Percentiles rank a stretch among this genome's conserved stretches.
Conservation (phyloP, 2,888 invertebrate species). For the Ichneumoninae sp. region DNA sequence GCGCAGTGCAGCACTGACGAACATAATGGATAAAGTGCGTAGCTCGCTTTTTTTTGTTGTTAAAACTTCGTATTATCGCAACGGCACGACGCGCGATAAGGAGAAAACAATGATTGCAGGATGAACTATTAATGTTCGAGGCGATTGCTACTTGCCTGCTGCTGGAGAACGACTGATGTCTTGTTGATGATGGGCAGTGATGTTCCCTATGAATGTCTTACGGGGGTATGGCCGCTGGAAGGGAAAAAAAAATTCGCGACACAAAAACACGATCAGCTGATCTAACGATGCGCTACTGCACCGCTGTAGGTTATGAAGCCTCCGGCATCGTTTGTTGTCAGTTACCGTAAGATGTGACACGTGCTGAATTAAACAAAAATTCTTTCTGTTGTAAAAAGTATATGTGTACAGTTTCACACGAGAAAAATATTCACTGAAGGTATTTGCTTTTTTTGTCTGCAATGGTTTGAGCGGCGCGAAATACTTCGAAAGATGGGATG, state of each 20-base stretch:
- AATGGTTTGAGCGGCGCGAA: too few species aligned
- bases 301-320: slow-evolving; percentile 29
- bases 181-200: slow-evolving; percentile 43
- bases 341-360: not conserved
- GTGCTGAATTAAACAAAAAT: not conserved
- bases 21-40: slow-evolving; percentile 50
- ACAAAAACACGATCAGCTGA: slow-evolving; percentile 59
- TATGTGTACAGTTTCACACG: not conserved
- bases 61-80: slow-evolving; percentile 7
- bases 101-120: not conserved
- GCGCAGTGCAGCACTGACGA: slow-evolving; percentile 74
- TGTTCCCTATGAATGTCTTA: not conserved
- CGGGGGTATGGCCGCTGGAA: slow-evolving; percentile 2
- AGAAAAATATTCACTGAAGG: slow-evolving; percentile 3
- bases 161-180: slow-evolving; percentile 47
- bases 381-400: not conserved
- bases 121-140: not conserved
- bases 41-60: slow-evolving; percentile 1
- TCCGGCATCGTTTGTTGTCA: slow-evolving; percentile 13
- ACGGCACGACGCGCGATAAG: slow-evolving; percentile 15
- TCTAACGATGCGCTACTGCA: slow-evolving; percentile 34
- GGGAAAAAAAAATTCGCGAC: not conserved
- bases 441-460: not conserved
- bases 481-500: too few species aligned
- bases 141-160: slow-evolving; percentile 51